Conservation (phyloP, 1,140 invertebrate species). For the Episyrphus balteatus region DNA sequence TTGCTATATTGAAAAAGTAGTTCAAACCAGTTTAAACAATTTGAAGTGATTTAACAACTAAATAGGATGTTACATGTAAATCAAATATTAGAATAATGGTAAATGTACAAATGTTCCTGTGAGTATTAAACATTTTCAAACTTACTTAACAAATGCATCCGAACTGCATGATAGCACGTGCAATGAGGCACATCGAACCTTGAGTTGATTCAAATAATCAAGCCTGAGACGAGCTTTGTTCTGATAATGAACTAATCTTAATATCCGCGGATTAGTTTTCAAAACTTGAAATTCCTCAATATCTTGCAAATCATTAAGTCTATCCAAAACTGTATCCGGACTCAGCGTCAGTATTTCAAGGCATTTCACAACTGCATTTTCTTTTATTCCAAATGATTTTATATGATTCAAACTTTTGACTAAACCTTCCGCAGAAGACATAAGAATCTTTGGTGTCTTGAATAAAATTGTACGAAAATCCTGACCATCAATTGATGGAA, state of each 20-base stretch:
- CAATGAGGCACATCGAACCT: slow-evolving; percentile 43
- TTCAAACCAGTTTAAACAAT: no score
- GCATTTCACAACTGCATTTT: slow-evolving; percentile 39
- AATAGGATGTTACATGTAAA: no score
- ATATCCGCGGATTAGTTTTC: slow-evolving; percentile 41
- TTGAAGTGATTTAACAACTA: no score
- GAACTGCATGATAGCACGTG: slow-evolving; percentile 42
- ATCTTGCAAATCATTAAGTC: slow-evolving; percentile 39
- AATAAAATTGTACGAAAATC: slow-evolving; percentile 40
- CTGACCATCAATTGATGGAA: slow-evolving; percentile 38
- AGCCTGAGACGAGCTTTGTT: slow-evolving; percentile 42
- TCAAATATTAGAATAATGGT: no score
- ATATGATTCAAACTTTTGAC: slow-evolving; percentile 39
- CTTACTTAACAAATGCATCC: slow-evolving; percentile 44
- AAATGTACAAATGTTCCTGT: no score
- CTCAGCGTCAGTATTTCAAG: slow-evolving; percentile 42
- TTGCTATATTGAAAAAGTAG: no score
- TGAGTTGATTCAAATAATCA: slow-evolving; percentile 40
- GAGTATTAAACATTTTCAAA: slow-evolving; percentile 8
- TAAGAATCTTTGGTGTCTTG: slow-evolving; percentile 43
- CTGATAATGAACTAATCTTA: slow-evolving; percentile 44
- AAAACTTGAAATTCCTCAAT: slow-evolving; percentile 43
- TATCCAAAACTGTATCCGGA: slow-evolving; percentile 39
- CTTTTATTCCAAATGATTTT: slow-evolving; percentile 38
- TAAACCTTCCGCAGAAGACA: slow-evolving; percentile 40